Evolutionary conservation across 2,888 invertebrate genomes (phyloP).

Genomic region (Muscina levida): DNA sequence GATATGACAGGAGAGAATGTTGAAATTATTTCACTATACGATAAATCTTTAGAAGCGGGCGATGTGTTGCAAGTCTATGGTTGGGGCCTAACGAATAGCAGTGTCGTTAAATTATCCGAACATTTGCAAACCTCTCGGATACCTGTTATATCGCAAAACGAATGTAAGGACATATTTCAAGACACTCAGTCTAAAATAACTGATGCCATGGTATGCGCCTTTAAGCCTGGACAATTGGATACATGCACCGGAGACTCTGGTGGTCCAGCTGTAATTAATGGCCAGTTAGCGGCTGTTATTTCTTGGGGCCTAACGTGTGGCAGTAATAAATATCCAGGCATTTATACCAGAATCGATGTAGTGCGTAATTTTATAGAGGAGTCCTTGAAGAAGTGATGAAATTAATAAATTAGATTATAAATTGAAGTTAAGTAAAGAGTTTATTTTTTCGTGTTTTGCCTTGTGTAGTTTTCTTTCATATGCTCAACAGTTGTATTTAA

Average conservation of each 20-base stretch:
- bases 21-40: background rate
- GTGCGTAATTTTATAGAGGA: constrained; percentile 15
- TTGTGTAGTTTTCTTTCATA: no score
- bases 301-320: constrained; percentile 80
- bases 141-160: background rate
- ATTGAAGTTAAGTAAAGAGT: no score
- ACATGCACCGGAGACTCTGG: background rate
- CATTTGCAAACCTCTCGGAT: background rate
- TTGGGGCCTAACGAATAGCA: background rate
- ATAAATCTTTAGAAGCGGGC: background rate
- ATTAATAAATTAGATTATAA: no score
- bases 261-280: background rate
- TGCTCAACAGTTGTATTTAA: no score
- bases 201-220: constrained; percentile 16
- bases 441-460: no score
- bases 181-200: background rate
- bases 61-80: background rate
- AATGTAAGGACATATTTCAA: background rate
- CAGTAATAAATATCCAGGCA: constrained; percentile 86
- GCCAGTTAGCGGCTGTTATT: constrained; percentile 83
- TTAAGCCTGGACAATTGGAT: background rate
- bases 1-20: background rate
- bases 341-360: constrained; percentile 80
- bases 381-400: background rate
- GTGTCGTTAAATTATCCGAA: background rate